Base-by-base conservation (phyloP, 1,140 invertebrate genomes). In the Panagrolaimus sp. region DNA sequence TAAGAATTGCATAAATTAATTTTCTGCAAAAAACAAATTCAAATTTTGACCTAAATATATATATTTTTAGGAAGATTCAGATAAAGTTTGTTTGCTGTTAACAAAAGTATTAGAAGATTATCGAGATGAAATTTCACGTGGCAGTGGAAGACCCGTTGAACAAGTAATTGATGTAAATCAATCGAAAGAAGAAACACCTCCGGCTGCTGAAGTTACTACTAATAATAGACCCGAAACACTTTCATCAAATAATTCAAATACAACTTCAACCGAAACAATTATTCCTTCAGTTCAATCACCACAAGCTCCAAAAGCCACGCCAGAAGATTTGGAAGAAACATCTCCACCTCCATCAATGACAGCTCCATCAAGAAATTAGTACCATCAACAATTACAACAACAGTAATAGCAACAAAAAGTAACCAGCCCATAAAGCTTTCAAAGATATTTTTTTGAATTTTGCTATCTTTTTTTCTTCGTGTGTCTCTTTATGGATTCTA, bases 51-150 rank as follows among this genome's bases (percentile, higher is more conserved):
- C 13, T 57, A 25, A 23, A 57, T 38, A 38, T 11, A 7, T 38
- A 2, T 38, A 38, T 38, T 72, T 72, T 66, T 31, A 72, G 71
- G 42, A n/a, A 25, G 71, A 72, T 61, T 72, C 69, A 9, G 46
- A 25, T 25, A 72, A 72, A 61, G 63, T 72, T 25, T 72, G 71
- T 46, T 25, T 31, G 27, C 27, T 72, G 27, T 43, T 72, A 43
- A 20, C 23, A 16, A 11, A 45, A 4, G 65, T 72, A 9, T 62
- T 72, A 7, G 47, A 72, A 43, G 69, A 47, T 16, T 72, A 27
- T 16, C 70, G 70, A 2, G 23, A 68, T 5, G 46, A 67, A 20
- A 20, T 57, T 27, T 20, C 51, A 38, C 31, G 31, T 2, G 31
- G 31, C 2, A 4, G 2, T 7, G 31, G 31, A 38, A 38, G 7